Evolutionary conservation across 2,888 invertebrate species (phyloP), one percentile per base, ranked within the genome.

Genomic region (Pollenia amentaria): DNA sequence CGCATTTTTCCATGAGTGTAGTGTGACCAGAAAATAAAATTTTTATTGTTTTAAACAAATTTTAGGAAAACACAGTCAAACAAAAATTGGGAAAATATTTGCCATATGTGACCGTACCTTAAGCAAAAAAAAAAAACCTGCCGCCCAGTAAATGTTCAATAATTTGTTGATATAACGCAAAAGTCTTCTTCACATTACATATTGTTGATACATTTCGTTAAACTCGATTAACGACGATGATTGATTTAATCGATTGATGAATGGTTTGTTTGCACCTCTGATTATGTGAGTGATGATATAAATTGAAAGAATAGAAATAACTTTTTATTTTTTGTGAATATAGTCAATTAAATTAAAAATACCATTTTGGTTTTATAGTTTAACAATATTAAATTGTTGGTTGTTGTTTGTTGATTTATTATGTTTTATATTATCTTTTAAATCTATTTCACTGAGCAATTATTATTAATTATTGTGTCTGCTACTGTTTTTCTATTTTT

Each of bases 141-240:
- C 44, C 72, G 48, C 48, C 4, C 6, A 12, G 48, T 1, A 62
- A 75, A 14, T 75, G 18, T 29, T 62, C 21, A 38, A 75, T 21
- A 72, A 21, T 46, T 46, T 3, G 21, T 40, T 42, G 21, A 53
- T 76, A 21, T 76, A 42, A 53, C 16, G 21, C 53, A 44, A 44
- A 16, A 21, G 21, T 64, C 21, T 10, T n/a, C 21, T 29, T 29
- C 29, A 29, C 9, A 18, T 44, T 72, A 51, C n/a, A 16, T 6
- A 29, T 29, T 29, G 10, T 57, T 21, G 1, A n/a, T 48, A 62
- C 8, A 8, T 16, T 48, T 0, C 16, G 12, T 38, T 29, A 29
- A 73, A 46, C 10, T 18, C 29, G n/a, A 16, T 3, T 2, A 55
- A 3, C 16, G 29, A 10, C 10, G 12, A 38, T 65, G 16, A 16